A percentile compares a stretch with the other conserved stretches of the same genome.
phyloP scores from a whole-genome alignment of 2,797 vertebrate species.

The Tadarida brasiliensis region DNA sequence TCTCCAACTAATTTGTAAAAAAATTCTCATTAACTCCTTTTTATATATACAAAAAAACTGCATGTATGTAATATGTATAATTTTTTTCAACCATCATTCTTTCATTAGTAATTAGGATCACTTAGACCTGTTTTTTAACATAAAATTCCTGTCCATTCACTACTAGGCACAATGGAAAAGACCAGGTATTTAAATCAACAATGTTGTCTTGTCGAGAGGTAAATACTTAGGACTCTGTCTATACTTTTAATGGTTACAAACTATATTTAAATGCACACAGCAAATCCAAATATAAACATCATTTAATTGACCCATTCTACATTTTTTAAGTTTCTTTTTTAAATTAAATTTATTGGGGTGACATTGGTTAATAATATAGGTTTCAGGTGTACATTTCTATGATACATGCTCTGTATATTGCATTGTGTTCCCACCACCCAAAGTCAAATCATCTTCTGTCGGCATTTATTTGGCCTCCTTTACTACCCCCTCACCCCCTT shows the following conservation, averaged over 20 bases:
- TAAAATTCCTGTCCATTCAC: background rate
- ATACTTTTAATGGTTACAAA: background rate
- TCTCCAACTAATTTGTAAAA: background rate
- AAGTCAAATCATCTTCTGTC: too few species aligned
- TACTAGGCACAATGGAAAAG: background rate
- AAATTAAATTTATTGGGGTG: too few species aligned
- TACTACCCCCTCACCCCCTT: too few species aligned
- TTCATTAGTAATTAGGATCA: background rate
- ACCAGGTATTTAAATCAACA: constrained; percentile 38
- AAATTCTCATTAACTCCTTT: constrained; percentile 3
- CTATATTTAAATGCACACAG: constrained; percentile 26
- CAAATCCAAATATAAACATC: background rate
- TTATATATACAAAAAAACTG: background rate
- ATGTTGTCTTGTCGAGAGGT: background rate
- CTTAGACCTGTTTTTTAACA: background rate
- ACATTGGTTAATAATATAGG: too few species aligned
- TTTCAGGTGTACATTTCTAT: too few species aligned
- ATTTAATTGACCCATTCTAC: background rate
- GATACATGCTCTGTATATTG: too few species aligned
- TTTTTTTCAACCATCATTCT: background rate
- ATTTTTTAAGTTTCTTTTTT: background rate
- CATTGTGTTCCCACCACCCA: too few species aligned
- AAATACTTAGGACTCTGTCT: background rate
- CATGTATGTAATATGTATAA: background rate
- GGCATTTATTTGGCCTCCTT: too few species aligned